Conservation (phyloP, 2,113 vertebrate species). For the Tragelaphus strepsiceros region DNA sequence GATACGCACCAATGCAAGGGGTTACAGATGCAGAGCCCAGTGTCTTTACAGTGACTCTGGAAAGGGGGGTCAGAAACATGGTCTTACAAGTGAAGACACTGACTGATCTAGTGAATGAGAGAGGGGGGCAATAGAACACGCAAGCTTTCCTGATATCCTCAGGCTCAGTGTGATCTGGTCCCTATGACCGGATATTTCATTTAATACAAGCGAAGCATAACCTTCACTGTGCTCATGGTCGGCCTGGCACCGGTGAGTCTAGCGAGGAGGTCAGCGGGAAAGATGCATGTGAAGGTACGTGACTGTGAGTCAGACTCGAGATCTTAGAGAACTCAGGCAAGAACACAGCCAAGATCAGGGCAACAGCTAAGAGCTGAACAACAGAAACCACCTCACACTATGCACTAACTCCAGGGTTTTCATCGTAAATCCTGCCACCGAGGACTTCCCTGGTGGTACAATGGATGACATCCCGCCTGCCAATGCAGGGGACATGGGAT, state of each 20-base stretch:
- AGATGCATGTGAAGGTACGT: not conserved
- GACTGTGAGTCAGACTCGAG: not conserved
- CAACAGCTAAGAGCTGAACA: slow-evolving; percentile 49
- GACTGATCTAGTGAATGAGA: not conserved
- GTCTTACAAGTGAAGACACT: not conserved
- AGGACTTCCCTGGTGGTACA: not conserved
- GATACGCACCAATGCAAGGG: not conserved
- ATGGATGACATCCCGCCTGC: fast-evolving
- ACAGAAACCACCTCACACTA: slow-evolving; percentile 21
- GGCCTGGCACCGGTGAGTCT: not conserved
- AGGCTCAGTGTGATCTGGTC: not conserved
- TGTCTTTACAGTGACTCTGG: not conserved
- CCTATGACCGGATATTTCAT: not conserved
- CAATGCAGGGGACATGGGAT: not conserved
- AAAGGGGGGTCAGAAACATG: not conserved
- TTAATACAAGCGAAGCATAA: not conserved
- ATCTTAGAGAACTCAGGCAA: not conserved
- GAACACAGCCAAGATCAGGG: not conserved
- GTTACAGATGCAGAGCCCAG: not conserved
- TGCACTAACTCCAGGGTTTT: slow-evolving; percentile 40
- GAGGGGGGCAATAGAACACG: not conserved
- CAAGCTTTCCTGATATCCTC: not conserved
- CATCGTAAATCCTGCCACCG: not conserved
- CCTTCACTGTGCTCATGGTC: slow-evolving; percentile 11
- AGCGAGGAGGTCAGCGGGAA: not conserved